Base-by-base conservation (phyloP, 1,140 invertebrate genomes). In the Chionoecetes opilio region DNA sequence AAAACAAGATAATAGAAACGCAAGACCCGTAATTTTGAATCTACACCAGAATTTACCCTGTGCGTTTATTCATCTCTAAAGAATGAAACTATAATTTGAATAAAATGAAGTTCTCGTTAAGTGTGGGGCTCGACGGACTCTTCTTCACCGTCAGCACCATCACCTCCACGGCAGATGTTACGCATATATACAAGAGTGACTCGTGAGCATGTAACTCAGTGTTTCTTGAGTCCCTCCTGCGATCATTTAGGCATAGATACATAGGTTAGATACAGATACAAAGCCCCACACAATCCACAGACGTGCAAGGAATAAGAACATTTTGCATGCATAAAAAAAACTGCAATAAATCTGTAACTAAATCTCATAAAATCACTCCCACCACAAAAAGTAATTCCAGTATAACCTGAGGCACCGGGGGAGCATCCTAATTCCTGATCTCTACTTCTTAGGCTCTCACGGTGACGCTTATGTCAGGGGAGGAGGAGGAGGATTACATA, bases 381-480 rank as follows among this genome's bases (percentile, higher is more conserved):
- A 93, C 92, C 37, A 46, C 92, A 86, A 84, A 86, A 93, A 93
- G 87, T 87, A 37, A 93, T 93, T 93, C 82, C 92, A 31, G 92
- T 93, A 93, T 93, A 93, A 93, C 92, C 46, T 38, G 8, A 53
- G 92, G 82, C 92, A 35, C 14, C 82, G 38, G n/a, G 38, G 3
- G 84, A 46, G 82, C 92, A 93, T 93, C 75, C 82, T 26, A 34
- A 37, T 34, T 93, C 91, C 82, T 85, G 75, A 93, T 31, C 17
- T n/a, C 82, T 41, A 37, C 29, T 84, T 21, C 91, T 84, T 35
- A 32, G 11, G 91, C 34, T 92, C 91, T 37, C 91, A 92, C 91
- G 91, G 38, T 37, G 63, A 31, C 41, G 29, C 89, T 41, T n/a
- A 21, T 53, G 41, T 41, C 38, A 53, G 3, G 8, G 31, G 82